Conservation (phyloP, 2,888 invertebrate species). For the Parnassius apollo region DNA sequence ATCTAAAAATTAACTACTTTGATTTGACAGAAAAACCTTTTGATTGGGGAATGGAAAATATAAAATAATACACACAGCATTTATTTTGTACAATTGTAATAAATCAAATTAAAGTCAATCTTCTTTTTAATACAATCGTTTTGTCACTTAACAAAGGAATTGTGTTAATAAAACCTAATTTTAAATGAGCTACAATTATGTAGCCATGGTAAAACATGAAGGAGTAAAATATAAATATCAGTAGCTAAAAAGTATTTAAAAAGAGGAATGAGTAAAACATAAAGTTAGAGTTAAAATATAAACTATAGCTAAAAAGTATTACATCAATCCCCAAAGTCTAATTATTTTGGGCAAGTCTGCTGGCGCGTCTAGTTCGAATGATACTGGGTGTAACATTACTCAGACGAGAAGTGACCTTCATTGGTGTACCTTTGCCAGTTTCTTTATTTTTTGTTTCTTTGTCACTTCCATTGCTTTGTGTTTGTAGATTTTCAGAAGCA, state of each 20-base stretch:
- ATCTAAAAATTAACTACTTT: too few species aligned
- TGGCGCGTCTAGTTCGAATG: constrained; percentile 57
- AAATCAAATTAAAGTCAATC: too few species aligned
- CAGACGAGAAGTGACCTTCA: constrained; percentile 46
- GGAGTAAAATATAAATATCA: neutral
- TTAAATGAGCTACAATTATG: too few species aligned
- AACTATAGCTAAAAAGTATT: neutral
- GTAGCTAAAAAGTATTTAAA: neutral
- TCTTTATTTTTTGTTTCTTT: constrained; percentile 33
- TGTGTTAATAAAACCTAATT: too few species aligned
- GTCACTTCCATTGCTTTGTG: constrained; percentile 14
- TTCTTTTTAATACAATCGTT: neutral
- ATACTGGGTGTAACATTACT: constrained; percentile 49
- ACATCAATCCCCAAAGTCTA: neutral
- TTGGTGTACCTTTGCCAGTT: constrained; percentile 44
- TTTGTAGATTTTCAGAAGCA: constrained; percentile 1
- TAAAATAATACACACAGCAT: too few species aligned
- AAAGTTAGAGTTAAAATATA: too few species aligned
- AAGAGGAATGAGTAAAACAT: too few species aligned
- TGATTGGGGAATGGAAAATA: too few species aligned
- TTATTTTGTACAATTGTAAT: neutral
- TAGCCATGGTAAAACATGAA: too few species aligned
- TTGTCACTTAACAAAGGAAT: neutral
- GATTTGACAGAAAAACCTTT: too few species aligned
- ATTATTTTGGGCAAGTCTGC: constrained; percentile 44